These are phyloP conservation scores for Xestia ashworthii DNA, from an alignment of 2,888 invertebrate species.

Conservation along the genomic window DNA sequence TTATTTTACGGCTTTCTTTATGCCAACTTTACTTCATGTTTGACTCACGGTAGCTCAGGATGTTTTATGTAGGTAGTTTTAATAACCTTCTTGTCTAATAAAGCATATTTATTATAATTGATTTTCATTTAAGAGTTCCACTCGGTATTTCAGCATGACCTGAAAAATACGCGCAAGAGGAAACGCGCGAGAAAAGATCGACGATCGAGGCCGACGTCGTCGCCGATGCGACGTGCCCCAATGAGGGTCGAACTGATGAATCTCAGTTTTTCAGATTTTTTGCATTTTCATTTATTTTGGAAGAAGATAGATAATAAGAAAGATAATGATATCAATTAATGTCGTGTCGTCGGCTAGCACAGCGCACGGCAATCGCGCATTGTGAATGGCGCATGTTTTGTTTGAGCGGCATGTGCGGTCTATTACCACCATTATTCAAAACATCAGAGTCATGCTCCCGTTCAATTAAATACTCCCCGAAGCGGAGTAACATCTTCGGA, in stretches of 20 bases:
- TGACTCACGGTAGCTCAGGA: neutral
- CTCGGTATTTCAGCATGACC: neutral
- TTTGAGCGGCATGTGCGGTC: conserved; percentile 80
- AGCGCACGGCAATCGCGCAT: conserved; percentile 48
- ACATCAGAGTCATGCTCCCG: conserved; percentile 84
- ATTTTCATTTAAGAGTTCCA: too few species aligned
- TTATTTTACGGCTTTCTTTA: conserved; percentile 1
- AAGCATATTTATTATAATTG: neutral
- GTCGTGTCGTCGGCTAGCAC: conserved; percentile 42
- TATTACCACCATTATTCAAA: conserved; percentile 85
- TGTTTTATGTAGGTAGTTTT: conserved; percentile 5
- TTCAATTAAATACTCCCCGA: conserved; percentile 84
- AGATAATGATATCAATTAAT: conserved; percentile 49
- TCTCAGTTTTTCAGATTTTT: neutral
- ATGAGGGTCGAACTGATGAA: neutral
- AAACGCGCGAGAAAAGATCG: neutral
- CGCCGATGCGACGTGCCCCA: too few species aligned
- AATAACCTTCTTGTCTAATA: neutral
- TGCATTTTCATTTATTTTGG: neutral
- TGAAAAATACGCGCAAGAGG: neutral
- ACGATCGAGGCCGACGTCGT: too few species aligned
- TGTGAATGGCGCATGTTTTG: conserved; percentile 69
- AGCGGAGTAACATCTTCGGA: conserved; percentile 80
- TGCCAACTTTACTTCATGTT: neutral
- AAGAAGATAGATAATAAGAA: neutral